Conservation (phyloP, 2,113 vertebrate genomes). For the Atlantisia rogersi region DNA sequence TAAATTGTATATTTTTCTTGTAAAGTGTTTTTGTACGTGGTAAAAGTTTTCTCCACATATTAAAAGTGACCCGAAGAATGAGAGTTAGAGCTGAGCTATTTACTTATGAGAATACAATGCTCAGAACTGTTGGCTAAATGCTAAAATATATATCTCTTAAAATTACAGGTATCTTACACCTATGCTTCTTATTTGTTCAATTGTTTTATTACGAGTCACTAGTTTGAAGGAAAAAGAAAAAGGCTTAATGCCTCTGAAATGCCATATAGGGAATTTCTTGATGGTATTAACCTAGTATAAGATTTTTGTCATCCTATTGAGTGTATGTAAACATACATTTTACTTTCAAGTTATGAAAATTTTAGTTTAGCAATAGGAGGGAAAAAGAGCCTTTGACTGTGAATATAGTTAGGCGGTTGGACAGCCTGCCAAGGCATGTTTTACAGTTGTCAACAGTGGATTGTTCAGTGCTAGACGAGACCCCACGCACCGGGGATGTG, state of each 20-base stretch:
- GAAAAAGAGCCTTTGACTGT: background rate
- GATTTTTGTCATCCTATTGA: background rate
- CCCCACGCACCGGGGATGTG: background rate
- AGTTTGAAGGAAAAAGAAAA: background rate
- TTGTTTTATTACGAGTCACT: background rate
- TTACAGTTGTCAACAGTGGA: conserved; percentile 3
- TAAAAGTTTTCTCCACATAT: background rate
- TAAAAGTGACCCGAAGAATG: background rate
- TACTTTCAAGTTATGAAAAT: background rate
- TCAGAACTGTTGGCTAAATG: background rate
- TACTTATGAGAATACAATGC: background rate
- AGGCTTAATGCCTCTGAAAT: background rate
- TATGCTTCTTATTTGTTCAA: background rate
- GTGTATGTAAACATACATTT: background rate
- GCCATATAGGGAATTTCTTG: background rate
- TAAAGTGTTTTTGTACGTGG: background rate
- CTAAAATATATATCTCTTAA: background rate
- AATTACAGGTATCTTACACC: background rate
- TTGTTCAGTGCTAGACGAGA: conserved; percentile 30
- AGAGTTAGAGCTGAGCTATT: background rate
- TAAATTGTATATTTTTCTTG: background rate
- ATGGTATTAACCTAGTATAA: background rate
- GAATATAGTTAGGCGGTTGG: background rate
- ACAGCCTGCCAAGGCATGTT: conserved; percentile 34
- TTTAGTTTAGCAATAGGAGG: background rate